Percentiles rank a stretch among this genome's conserved stretches.
These are phyloP conservation scores for Enteromius trimaculatus DNA, from an alignment of 2,797 vertebrate species.

Conservation along the genomic window DNA sequence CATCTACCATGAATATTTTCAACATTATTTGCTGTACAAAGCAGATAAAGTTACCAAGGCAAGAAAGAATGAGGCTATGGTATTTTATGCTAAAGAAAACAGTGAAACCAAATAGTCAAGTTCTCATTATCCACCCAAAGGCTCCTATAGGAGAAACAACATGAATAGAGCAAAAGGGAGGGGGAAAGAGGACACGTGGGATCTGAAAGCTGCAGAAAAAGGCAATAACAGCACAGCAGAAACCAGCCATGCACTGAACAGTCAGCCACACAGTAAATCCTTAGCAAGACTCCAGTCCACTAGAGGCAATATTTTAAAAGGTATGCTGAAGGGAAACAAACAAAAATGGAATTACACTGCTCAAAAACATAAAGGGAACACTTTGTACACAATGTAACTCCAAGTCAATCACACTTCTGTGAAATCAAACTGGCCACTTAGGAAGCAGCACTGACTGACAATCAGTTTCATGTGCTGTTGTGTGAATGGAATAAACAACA, in stretches of 20 bases:
- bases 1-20: background rate
- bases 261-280: background rate
- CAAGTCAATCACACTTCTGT: too few species aligned
- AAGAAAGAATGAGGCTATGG: background rate
- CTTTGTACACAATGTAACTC: too few species aligned
- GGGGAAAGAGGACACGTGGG: background rate
- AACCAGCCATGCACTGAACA: background rate
- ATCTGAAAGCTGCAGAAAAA: constrained; percentile 2
- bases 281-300: background rate
- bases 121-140: background rate
- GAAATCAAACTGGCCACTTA: too few species aligned
- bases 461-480: too few species aligned
- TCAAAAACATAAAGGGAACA: too few species aligned
- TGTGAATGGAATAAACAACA: too few species aligned
- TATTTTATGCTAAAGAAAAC: background rate
- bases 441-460: too few species aligned
- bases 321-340: background rate
- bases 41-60: background rate
- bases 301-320: constrained; percentile 2
- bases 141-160: background rate
- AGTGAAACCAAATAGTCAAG: background rate
- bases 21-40: background rate
- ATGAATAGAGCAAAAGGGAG: background rate
- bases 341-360: too few species aligned
- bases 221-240: constrained; percentile 9